Percentiles rank a stretch among this genome's conserved stretches.
Evolutionary conservation across 1,140 invertebrate genomes (phyloP).

Genomic region (Drosophila virilis): DNA sequence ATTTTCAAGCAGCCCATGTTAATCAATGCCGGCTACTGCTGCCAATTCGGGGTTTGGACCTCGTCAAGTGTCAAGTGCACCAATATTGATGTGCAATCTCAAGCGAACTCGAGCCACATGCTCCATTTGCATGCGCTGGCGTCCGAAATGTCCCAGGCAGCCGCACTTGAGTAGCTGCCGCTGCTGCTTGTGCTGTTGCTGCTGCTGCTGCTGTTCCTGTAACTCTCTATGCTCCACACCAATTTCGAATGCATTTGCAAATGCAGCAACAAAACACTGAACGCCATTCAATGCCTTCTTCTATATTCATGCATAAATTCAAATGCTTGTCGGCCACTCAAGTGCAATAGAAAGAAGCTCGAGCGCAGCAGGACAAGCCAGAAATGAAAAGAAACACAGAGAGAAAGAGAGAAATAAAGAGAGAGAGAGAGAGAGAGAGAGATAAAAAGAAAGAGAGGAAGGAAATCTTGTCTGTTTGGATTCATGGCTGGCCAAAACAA

Average conservation of each 20-base stretch:
- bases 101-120: slow-evolving; percentile 55
- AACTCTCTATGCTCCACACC: slow-evolving; percentile 30
- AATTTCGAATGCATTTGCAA: slow-evolving; percentile 71
- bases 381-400: neutral
- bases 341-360: slow-evolving; percentile 40
- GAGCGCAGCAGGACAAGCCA: neutral
- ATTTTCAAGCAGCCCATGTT: slow-evolving; percentile 46
- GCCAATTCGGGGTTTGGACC: slow-evolving; percentile 2
- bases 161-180: slow-evolving; percentile 35
- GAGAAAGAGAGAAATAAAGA: neutral
- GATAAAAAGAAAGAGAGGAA: neutral
- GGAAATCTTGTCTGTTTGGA: slow-evolving; percentile 60
- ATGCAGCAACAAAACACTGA: slow-evolving; percentile 49
- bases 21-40: slow-evolving; percentile 49
- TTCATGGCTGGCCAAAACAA: slow-evolving; percentile 68
- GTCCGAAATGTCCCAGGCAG: slow-evolving; percentile 14
- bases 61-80: slow-evolving; percentile 70
- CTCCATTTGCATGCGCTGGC: slow-evolving; percentile 61
- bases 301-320: slow-evolving; percentile 74
- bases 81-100: slow-evolving; percentile 76
- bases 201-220: slow-evolving; percentile 2
- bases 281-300: slow-evolving; percentile 23
- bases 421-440: neutral
- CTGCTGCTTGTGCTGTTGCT: neutral
- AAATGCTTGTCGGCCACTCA: slow-evolving; percentile 62